phyloP scores from a whole-genome alignment of 2,888 invertebrate genomes.

The Cantharis lateralis region DNA sequence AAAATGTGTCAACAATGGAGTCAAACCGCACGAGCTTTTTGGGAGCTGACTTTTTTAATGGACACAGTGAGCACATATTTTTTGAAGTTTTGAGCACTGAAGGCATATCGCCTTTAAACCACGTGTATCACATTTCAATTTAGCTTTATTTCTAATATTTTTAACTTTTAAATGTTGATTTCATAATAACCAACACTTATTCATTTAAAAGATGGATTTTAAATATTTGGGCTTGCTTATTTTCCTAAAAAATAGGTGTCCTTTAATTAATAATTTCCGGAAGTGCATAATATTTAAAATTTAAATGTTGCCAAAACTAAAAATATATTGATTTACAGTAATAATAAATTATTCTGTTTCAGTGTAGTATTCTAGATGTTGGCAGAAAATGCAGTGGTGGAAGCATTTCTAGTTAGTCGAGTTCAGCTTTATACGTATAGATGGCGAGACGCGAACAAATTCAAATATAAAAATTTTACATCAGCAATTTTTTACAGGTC shows the following conservation, averaged over 20 bases:
- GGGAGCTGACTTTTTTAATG: slow-evolving; percentile 59
- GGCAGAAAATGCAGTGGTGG: neutral
- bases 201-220: neutral
- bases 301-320: neutral
- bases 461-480: neutral
- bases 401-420: neutral
- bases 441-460: neutral
- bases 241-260: neutral
- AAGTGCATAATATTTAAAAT: neutral
- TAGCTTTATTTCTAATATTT: neutral
- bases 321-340: neutral
- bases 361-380: neutral
- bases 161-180: neutral
- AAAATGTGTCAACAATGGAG: slow-evolving; percentile 66
- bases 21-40: slow-evolving; percentile 67
- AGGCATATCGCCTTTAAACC: slow-evolving; percentile 54
- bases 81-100: slow-evolving; percentile 54
- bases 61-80: slow-evolving; percentile 66
- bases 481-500: neutral
- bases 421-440: neutral
- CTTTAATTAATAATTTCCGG: neutral
- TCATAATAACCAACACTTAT: neutral
- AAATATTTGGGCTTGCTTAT: neutral
- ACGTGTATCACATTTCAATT: slow-evolving; percentile 17
- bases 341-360: neutral